Base-by-base conservation (phyloP, 2,113 vertebrate genomes). In the Daubentonia madagascariensis region DNA sequence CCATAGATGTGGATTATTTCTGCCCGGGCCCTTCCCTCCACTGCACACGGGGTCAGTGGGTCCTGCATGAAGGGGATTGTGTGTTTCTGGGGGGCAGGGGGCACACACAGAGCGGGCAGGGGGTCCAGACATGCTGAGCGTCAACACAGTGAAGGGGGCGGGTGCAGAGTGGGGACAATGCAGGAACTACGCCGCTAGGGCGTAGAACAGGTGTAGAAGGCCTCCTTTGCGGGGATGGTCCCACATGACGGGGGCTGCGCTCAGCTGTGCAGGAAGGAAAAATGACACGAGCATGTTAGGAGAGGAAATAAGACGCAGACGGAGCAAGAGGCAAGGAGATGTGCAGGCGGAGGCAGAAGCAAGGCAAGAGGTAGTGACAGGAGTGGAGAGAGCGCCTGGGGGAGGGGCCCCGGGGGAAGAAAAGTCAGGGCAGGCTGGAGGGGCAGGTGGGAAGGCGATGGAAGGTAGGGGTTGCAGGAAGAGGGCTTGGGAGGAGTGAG, bases 151-250 rank as follows among this genome's bases (percentile, higher is more conserved):
- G 43, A 89, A 11, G 5, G 3, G 59, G 32, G 40, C 37, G 6
- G 1, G 0, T 14, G 1, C 1, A 6, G n/a, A 28, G 20, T 3
- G 6, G 23, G 37, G 30, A 65, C 13, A 63, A 12, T 28, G 11
- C 7, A n/a, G 54, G 35, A 67, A n/a, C 18, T 0, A 67, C 7
- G 20, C 5, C 88, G 50, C 67, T 37, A 43, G 59, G 75, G 40
- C 61, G 5, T 20, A 32, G 17, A 32, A 30, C 0, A 0, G 35
- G 25, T 9, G 1, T 61, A 85, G 54, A 40, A 32, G 20, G 32
- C 32, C 45, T 54, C 57, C 17, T 85, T 14, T 6, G 30, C 48
- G 30, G 57, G 32, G 25, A n/a, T 16, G 20, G 54, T 22, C 22
- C 67, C 83, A n/a, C 85, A 52, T 28, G 1, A 4, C 6, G 25